These are phyloP conservation scores for Otolemur crassicaudatus DNA, from an alignment of 2,797 vertebrate species.

Conservation along the genomic window DNA sequence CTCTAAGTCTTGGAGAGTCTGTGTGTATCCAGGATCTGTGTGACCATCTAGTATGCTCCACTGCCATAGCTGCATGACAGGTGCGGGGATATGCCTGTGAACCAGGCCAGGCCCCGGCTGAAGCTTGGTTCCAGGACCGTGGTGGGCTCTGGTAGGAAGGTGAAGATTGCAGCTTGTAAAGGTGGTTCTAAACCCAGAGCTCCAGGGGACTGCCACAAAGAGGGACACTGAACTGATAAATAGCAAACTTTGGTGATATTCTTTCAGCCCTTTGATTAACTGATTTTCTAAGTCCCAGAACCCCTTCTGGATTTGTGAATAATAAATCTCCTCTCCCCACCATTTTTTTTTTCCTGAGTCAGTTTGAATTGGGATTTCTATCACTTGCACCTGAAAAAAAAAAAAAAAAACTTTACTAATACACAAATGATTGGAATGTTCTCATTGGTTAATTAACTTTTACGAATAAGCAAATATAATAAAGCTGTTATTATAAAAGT, in stretches of 20 bases:
- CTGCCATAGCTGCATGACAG: neutral
- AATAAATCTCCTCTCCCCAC: neutral
- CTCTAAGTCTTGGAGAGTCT: neutral
- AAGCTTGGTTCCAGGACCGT: neutral
- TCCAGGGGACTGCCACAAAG: neutral
- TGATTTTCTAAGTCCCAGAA: slow-evolving; percentile 2
- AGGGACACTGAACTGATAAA: neutral
- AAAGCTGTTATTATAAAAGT: neutral
- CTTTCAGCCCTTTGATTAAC: neutral
- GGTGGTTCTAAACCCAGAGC: neutral
- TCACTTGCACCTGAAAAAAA: neutral
- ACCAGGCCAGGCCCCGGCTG: rapidly evolving
- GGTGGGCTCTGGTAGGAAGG: neutral
- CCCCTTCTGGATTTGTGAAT: neutral
- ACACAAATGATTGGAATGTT: neutral
- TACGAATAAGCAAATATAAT: neutral
- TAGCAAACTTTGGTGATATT: neutral
- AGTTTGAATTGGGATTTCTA: neutral
- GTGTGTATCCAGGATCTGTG: rapidly evolving
- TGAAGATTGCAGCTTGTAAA: neutral
- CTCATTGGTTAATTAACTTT: neutral
- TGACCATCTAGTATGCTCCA: rapidly evolving
- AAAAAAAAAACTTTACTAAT: neutral
- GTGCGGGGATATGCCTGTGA: neutral
- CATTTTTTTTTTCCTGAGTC: neutral